Conservation (phyloP, 2,797 vertebrate genomes). For the Sebastes itinus region DNA sequence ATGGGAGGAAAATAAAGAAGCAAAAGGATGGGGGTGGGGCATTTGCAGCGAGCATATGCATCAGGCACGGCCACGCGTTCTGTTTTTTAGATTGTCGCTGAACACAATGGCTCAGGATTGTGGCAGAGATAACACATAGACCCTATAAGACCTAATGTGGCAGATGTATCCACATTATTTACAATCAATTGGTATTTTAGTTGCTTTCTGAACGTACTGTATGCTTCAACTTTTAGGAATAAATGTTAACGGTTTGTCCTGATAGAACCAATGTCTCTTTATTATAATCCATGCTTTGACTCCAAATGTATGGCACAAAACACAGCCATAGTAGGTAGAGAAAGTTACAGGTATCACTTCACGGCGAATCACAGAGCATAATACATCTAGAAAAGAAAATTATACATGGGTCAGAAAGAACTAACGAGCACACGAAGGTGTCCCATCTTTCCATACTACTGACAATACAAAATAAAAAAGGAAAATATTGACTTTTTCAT, state of each 20-base stretch:
- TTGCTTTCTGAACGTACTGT: background rate
- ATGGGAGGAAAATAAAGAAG: background rate
- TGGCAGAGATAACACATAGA: conserved; percentile 53
- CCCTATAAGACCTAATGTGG: conserved; percentile 37
- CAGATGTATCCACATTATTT: background rate
- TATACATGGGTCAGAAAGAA: conserved; percentile 76
- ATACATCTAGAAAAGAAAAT: conserved; percentile 79
- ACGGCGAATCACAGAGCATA: conserved; percentile 84
- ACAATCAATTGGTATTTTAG: background rate
- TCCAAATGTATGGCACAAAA: conserved; percentile 94
- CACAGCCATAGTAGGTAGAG: conserved; percentile 93
- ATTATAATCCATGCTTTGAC: conserved; percentile 94
- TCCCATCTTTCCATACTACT: conserved; percentile 71
- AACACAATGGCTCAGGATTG: background rate
- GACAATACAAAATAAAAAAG: conserved; percentile 81
- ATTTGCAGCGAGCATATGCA: background rate
- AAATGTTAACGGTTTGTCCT: conserved; percentile 67
- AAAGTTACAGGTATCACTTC: conserved; percentile 84
- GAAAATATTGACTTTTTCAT: conserved; percentile 75
- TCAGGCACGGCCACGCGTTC: background rate
- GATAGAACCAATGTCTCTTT: conserved; percentile 87
- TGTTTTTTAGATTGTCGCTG: background rate
- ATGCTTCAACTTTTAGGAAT: conserved; percentile 37
- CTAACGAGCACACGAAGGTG: conserved; percentile 65
- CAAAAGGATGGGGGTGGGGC: fast-evolving